A percentile compares a stretch with the other conserved stretches of the same genome.
phyloP scores from a whole-genome alignment of 2,797 vertebrate genomes.

The Cossypha dichroa region DNA sequence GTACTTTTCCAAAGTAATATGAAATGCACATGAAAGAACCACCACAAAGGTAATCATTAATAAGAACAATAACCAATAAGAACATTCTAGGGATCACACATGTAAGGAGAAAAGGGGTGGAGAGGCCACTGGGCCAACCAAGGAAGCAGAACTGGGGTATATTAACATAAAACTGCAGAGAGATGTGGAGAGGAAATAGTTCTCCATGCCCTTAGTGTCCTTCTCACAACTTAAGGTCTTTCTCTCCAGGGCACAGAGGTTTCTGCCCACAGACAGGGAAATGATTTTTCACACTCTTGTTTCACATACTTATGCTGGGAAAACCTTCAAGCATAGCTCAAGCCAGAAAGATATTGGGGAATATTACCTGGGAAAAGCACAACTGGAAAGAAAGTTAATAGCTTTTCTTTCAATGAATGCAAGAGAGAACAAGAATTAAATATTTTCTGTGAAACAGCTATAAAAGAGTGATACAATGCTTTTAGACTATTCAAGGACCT shows the following conservation, averaged over 20 bases:
- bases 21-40: not conserved
- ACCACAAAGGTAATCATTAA: not conserved
- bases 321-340: not conserved
- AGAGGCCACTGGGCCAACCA: too few relatives aligned
- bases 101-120: too few relatives aligned
- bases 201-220: too few relatives aligned
- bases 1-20: not conserved
- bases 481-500: not conserved
- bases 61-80: too few relatives aligned
- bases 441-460: not conserved
- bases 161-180: too few relatives aligned
- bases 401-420: not conserved
- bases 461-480: not conserved
- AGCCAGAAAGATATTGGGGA: not conserved
- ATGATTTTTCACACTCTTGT: not conserved
- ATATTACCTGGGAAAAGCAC: not conserved
- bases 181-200: too few relatives aligned
- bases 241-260: too few relatives aligned
- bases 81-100: too few relatives aligned
- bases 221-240: too few relatives aligned
- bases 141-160: too few relatives aligned
- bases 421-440: not conserved
- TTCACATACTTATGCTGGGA: not conserved
- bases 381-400: not conserved
- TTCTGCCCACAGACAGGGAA: not conserved